These are phyloP conservation scores for Dicranocentrus wangi DNA, from an alignment of 2,888 invertebrate genomes.

Conservation along the genomic window DNA sequence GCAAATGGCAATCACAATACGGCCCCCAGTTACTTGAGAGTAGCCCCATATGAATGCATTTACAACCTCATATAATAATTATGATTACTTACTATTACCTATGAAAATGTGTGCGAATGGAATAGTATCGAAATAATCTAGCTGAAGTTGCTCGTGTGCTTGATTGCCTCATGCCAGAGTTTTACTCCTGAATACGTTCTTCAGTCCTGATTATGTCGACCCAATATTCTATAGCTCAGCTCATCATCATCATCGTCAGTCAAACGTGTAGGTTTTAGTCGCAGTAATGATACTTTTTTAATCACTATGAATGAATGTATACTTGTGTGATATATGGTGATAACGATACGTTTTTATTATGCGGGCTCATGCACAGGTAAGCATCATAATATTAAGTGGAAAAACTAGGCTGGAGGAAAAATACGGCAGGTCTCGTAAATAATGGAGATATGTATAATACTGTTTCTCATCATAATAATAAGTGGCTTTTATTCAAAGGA, in stretches of 20 bases:
- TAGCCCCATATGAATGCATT: too few relatives aligned
- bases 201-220: constrained; percentile 22
- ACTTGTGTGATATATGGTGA: constrained; percentile 2
- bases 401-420: constrained; percentile 18
- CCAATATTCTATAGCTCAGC: constrained; percentile 13
- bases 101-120: too few relatives aligned
- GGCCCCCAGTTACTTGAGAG: too few relatives aligned
- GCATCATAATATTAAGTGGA: neutral
- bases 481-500: constrained; percentile 3
- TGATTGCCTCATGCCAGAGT: neutral
- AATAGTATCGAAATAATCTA: too few relatives aligned
- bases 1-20: too few relatives aligned
- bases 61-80: too few relatives aligned
- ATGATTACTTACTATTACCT: too few relatives aligned
- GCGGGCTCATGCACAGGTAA: constrained; percentile 30
- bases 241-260: neutral
- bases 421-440: too few relatives aligned
- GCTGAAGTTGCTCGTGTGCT: neutral
- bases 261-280: neutral
- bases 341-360: constrained; percentile 26
- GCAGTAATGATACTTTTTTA: constrained; percentile 5
- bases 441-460: too few relatives aligned
- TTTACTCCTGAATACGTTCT: neutral
- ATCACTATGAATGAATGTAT: too few relatives aligned
- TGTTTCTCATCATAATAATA: too few relatives aligned